Evolutionary conservation across 1,140 invertebrate species (phyloP), one percentile per base, ranked within the genome.

Genomic region (Drosophila sp.): DNA sequence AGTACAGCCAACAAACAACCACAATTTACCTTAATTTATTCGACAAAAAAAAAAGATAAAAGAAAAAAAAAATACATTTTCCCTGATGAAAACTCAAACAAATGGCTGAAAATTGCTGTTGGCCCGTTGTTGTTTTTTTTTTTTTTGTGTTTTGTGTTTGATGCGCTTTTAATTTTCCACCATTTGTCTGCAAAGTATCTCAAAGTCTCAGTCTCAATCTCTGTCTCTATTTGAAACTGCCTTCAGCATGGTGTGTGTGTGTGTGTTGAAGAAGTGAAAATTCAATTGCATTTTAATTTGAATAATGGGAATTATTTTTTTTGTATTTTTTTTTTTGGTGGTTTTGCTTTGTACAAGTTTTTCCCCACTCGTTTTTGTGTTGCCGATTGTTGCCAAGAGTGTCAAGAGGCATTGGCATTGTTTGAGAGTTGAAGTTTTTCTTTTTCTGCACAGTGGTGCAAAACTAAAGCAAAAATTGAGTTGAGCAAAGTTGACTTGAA

Each of bases 261-360:
- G 40, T 44, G 40, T 57, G 55, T 57, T 57, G 79, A 27, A 86
- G 76, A 87, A 89, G 84, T 89, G 84, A 89, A 89, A 89, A 84
- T 78, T 78, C 85, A 90, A 90, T 80, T 89, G 84, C 80, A 89
- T 74, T 89, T 89, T 78, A 78, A 90, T 89, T 90, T 84, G 77
- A 89, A 84, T 87, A 86, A 82, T 89, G 84, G 76, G 84, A 90
- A 89, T 89, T 79, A 69, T 71, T 79, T 72, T 30, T 72, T 85
- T 81, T 55, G 72, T 55, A 40, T 66, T 69, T 72, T 63, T 58
- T 76, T 80, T 68, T 72, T 69, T 72, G 69, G 3, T 67, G 62
- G 38, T 74, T 84, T 70, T 61, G 79, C 72, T 58, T 58, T 58
- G 56, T 58, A 58, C 56, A 58, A 35, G 32, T 58, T 58, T 58